Base-by-base conservation (phyloP, 2,888 invertebrate species). In the Podabrus alpinus region DNA sequence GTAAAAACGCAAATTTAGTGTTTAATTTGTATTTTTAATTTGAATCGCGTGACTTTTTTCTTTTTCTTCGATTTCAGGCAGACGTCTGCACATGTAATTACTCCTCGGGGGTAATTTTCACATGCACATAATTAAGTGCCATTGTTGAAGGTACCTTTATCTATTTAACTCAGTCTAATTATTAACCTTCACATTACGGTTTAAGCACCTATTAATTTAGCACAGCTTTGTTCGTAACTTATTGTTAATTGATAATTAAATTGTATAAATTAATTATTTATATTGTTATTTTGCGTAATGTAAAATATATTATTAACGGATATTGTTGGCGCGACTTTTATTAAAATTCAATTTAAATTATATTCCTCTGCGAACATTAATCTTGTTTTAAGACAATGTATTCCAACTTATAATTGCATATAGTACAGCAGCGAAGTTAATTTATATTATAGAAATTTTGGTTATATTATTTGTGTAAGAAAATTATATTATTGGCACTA, bases 131-230 rank as follows among this genome's bases (percentile, higher is more conserved):
- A 69, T 69, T 61, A 69, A 69, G 60, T 60, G 24, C 15, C 68
- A 61, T 24, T 69, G 64, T 45, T 17, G 59, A 60, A 61, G 69
- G 69, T 61, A 61, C 69, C 61, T 69, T 25, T 61, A 10, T 61
- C 60, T 59, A n/a, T 69, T 69, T 69, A 69, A 69, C 61, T 69
- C 60, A 69, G 59, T 61, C 61, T 69, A 60, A 69, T 25, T 61
- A 69, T 69, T 69, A 69, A 69, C 69, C 69, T 69, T 61, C 61
- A 61, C 69, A 69, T 69, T 69, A 69, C 24, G 61, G 61, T 69
- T 61, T 61, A 61, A 15, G 24, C 60, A n/a, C 61, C 19, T 15
- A 61, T 24, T 69, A 69, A 69, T 61, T 15, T 61, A 69, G 68
- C 59, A 15, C 13, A 17, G 24, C 24, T 69, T 68, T 60, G 69